Base-by-base conservation (phyloP, 2,888 invertebrate species). In the Theretra japonica region DNA sequence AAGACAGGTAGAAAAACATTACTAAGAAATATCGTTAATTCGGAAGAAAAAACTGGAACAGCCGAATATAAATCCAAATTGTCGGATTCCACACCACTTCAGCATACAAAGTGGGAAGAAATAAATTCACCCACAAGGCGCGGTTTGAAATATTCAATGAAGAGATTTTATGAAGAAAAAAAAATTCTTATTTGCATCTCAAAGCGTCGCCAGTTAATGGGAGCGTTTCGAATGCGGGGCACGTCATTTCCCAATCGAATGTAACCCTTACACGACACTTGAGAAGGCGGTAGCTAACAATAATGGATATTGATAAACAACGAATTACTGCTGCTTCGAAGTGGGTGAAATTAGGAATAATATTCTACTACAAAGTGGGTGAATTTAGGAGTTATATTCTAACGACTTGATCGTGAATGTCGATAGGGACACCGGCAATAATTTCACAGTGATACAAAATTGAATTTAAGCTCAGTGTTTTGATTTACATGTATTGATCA, bases 191-290 rank as follows among this genome's bases (percentile, higher is more conserved):
- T 94, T 94, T 94, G 89, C 94, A 94, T 94, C 83, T 94, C 93
- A 94, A 94, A 91, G 93, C 90, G 83, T 86, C 83, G 91, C 82
- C 88, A 91, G 90, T 90, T 93, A 92, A 93, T 92, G 88, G 91
- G 85, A 80, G 79, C 86, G 86, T 86, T 93, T 85, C 80, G 82
- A 87, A 94, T 93, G 90, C 93, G 83, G 82, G 83, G 86, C 94
- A 92, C 94, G 91, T 89, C 86, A 86, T 80, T 88, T 85, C 85
- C 85, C 84, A 89, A 89, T 90, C 89, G 86, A 81, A 86, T 83
- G 80, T 88, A 90, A 90, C 92, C 92, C 92, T 92, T 90, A 88
- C 86, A 82, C 83, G 83, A 87, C 86, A 86, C 88, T 89, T 82
- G 75, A 79, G 80, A 83, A 84, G 80, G 83, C 60, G 53, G 72